These are phyloP conservation scores for Caligus rogercresseyi DNA, from an alignment of 1,140 invertebrate species.

Conservation along the genomic window DNA sequence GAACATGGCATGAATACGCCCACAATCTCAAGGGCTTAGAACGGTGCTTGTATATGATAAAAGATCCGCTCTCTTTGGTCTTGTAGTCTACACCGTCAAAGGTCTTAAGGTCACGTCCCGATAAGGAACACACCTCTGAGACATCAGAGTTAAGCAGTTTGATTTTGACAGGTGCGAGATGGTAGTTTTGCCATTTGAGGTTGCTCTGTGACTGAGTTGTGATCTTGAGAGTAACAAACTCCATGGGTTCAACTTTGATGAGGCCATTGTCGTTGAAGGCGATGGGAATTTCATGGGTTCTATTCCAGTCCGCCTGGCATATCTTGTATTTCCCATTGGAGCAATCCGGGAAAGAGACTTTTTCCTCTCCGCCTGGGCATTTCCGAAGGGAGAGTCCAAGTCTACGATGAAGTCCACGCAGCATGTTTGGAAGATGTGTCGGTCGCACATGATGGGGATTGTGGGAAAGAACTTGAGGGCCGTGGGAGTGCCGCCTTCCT, in stretches of 20 bases:
- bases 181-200: neutral
- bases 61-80: neutral
- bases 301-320: neutral
- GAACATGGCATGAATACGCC: neutral
- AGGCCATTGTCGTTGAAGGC: neutral
- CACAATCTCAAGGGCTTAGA: neutral
- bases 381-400: neutral
- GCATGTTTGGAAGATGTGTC: neutral
- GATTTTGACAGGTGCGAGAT: neutral
- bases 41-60: slow-evolving; percentile 6
- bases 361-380: neutral
- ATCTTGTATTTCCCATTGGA: neutral
- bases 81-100: neutral
- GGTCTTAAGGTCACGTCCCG: neutral
- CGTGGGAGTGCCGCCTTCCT: neutral
- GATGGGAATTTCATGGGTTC: neutral
- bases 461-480: slow-evolving; percentile 4
- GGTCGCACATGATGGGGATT: slow-evolving; percentile 3
- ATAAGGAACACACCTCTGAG: neutral
- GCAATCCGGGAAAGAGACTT: neutral
- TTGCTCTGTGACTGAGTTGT: neutral
- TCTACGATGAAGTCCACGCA: neutral
- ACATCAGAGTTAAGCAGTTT: neutral
- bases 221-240: neutral
- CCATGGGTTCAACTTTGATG: neutral